These are phyloP conservation scores for Nephrotoma flavescens DNA, from an alignment of 2,888 invertebrate species.

Conservation along the genomic window DNA sequence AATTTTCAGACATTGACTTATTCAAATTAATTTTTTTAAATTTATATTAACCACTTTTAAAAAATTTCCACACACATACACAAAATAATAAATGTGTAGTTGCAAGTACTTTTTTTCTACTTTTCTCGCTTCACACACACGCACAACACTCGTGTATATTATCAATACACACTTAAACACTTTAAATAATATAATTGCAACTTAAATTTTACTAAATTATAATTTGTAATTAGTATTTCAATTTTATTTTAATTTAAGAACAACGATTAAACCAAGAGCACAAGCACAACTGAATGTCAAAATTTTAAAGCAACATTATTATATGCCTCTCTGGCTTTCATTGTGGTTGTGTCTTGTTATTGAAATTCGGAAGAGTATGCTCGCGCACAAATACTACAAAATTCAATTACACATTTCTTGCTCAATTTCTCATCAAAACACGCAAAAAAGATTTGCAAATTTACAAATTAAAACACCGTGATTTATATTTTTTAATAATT, in stretches of 20 bases:
- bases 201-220: neutral
- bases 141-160: neutral
- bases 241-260: neutral
- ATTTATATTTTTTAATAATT: neutral
- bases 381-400: neutral
- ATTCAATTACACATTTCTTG: neutral
- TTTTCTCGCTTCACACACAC: neutral
- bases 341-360: neutral
- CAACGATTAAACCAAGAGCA: neutral
- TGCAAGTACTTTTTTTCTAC: neutral
- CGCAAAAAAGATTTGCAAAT: neutral
- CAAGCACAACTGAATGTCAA: neutral
- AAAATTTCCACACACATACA: slow-evolving; percentile 22
- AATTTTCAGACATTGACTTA: neutral
- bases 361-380: neutral
- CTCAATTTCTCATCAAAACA: neutral
- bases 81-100: slow-evolving; percentile 6
- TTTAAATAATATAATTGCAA: neutral
- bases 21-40: neutral
- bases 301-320: neutral
- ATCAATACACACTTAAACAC: neutral
- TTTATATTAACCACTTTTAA: slow-evolving; percentile 18
- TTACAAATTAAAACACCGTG: neutral
- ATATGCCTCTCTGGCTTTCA: neutral
- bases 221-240: neutral